Evolutionary conservation across 2,113 vertebrate species (phyloP).

Genomic region (Forbesichthys agassizii): DNA sequence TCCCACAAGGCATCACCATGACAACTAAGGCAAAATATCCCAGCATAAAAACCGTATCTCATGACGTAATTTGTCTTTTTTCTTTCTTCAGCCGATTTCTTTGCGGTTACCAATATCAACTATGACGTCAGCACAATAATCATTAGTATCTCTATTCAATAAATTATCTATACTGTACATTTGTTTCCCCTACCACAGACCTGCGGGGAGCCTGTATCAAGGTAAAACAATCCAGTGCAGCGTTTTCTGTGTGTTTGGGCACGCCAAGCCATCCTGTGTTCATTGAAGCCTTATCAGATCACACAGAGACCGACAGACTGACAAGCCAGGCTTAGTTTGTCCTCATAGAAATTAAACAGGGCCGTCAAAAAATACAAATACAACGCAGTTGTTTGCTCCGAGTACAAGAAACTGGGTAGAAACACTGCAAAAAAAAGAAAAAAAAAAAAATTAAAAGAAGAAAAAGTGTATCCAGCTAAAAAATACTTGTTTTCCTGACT

Average conservation of each 20-base stretch:
- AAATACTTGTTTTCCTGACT: slow-evolving; percentile 58
- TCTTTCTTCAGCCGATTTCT: slow-evolving; percentile 35
- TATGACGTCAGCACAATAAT: slow-evolving; percentile 59
- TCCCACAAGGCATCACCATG: slow-evolving; percentile 78
- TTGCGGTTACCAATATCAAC: slow-evolving; percentile 57
- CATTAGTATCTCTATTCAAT: slow-evolving; percentile 81
- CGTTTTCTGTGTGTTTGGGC: slow-evolving; percentile 18
- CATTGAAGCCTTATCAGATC: slow-evolving; percentile 43
- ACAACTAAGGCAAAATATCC: slow-evolving; percentile 81
- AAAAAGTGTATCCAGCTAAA: slow-evolving; percentile 58
- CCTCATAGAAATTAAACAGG: slow-evolving; percentile 60
- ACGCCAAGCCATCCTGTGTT: slow-evolving; percentile 13
- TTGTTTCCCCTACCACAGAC: slow-evolving; percentile 67
- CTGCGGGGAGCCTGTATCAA: slow-evolving; percentile 42
- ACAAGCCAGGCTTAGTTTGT: slow-evolving; percentile 33
- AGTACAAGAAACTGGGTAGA: slow-evolving; percentile 56
- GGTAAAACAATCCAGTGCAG: slow-evolving; percentile 56
- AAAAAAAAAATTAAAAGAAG: no score
- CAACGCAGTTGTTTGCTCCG: slow-evolving; percentile 77
- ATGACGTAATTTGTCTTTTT: slow-evolving; percentile 28
- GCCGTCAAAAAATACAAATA: slow-evolving; percentile 41
- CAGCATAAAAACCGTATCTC: slow-evolving; percentile 61
- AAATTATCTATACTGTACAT: slow-evolving; percentile 84
- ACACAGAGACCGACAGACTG: slow-evolving; percentile 35
- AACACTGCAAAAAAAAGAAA: slow-evolving; percentile 55